Base-by-base conservation (phyloP, 2,113 vertebrate genomes). In the Prietella phreatophila region DNA sequence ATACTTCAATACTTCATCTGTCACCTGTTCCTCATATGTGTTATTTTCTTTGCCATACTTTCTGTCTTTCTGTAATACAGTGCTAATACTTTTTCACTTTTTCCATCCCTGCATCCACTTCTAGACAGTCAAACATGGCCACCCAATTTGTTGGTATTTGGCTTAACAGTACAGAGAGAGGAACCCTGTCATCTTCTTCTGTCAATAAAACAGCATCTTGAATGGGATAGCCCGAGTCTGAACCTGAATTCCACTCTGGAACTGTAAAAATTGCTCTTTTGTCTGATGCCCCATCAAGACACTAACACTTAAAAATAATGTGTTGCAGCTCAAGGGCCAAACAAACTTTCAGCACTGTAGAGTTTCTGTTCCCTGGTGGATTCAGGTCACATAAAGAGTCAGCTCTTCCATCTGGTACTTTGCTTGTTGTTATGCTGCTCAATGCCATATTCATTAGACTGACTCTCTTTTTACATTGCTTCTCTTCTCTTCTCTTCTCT, bases 381-480 rank as follows among this genome's bases (percentile, higher is more conserved):
- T 73, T 88, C 67, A 76, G 87, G 87, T 87, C 85, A 87, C 78
- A 71, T 69, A 69, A 79, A 86, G 75, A 87, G 58, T 71, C 79
- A 86, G 85, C 84, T 17, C 78, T 88, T 86, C 87, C 87, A 88
- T 88, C 86, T 88, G 80, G 39, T 83, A 83, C 36, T 76, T 53
- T n/a, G 81, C 39, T 69, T 88, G 84, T 63, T 67, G 69, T 81
- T 67, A 73, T 36, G 0, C 33, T 56, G 27, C 71, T 79, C 83
- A 85, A 47, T 69, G 86, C 67, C 76, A 84, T 79, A 87, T 83
- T 89, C 89, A 87, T 85, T 84, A 80, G 27, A 80, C 50, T 30
- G 75, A 42, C 36, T 63, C 47, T 88, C 30, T 50, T 14, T 87
- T 86, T 11, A 56, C 30, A 60, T 69, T 4, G 4, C 39, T 42